Percentiles rank a stretch among this genome's conserved stretches.
Conservation (phyloP, 2,113 vertebrate genomes). For the Megaleporinus macrocephalus region DNA sequence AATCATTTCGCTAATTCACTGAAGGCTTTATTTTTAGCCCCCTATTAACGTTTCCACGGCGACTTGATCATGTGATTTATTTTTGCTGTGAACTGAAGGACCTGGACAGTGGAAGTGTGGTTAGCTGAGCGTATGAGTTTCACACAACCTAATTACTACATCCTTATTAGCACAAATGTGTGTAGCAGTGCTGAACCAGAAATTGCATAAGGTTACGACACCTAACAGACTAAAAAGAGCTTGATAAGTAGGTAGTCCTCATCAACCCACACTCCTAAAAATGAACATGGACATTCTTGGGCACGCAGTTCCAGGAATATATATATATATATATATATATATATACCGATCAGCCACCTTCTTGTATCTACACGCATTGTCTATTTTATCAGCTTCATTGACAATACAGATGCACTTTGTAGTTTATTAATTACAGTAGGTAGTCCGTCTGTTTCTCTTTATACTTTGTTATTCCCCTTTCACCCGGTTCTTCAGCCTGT, state of each 20-base stretch:
- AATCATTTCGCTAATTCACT: slow-evolving; percentile 37
- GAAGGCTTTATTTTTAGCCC: slow-evolving; percentile 46
- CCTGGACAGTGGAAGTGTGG: background rate
- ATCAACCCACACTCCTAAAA: background rate
- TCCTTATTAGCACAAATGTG: no score
- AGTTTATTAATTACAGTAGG: no score
- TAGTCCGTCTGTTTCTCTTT: no score
- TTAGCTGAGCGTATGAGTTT: background rate
- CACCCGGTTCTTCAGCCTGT: no score
- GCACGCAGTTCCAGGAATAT: background rate
- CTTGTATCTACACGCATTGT: no score
- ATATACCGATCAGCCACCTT: no score
- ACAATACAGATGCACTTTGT: no score
- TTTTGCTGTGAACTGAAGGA: background rate
- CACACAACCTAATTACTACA: background rate
- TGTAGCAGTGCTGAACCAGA: background rate
- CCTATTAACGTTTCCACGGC: slow-evolving; percentile 35
- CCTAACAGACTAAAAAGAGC: background rate
- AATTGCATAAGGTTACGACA: background rate
- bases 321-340: no score
- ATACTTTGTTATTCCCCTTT: no score
- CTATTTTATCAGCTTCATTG: no score
- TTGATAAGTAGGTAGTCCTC: background rate
- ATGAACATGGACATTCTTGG: background rate
- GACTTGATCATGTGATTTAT: slow-evolving; percentile 28